Conservation (phyloP, 2,113 vertebrate genomes). For the Tragelaphus strepsiceros region DNA sequence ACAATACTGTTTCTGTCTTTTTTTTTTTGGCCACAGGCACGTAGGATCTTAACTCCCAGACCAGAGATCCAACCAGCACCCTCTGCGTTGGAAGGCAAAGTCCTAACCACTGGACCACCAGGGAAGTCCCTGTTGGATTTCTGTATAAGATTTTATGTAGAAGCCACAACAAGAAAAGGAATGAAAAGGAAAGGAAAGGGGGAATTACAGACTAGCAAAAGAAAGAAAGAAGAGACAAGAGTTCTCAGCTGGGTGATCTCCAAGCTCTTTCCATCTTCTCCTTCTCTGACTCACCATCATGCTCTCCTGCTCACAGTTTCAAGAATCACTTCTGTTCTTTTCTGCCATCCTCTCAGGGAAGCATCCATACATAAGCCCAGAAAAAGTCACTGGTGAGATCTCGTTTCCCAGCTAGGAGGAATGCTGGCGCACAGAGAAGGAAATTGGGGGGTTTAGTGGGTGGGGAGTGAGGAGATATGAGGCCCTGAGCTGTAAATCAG, state of each 20-base stretch:
- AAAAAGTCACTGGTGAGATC: conserved; percentile 10
- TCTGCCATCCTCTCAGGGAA: conserved; percentile 4
- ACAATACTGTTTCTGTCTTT: background rate
- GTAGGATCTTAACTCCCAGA: background rate
- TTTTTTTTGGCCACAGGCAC: background rate
- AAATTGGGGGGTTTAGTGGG: conserved; percentile 29
- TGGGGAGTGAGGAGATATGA: background rate
- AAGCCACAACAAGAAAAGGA: background rate
- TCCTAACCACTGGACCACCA: background rate
- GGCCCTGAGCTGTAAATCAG: conserved; percentile 42
- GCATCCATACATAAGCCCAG: conserved; percentile 21
- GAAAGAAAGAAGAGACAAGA: background rate
- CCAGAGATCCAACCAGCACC: background rate
- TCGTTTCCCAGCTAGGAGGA: background rate
- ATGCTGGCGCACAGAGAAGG: background rate
- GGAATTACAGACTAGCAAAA: background rate
- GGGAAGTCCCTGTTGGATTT: background rate
- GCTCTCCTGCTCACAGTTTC: background rate
- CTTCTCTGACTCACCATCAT: background rate
- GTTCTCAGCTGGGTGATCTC: background rate
- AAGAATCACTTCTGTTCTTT: conserved; percentile 3
- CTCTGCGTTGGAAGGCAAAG: background rate
- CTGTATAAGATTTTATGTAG: background rate
- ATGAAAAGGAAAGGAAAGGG: background rate
- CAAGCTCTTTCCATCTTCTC: background rate